Evolutionary conservation across 2,113 vertebrate genomes (phyloP).

Genomic region (Tetrax tetrax): DNA sequence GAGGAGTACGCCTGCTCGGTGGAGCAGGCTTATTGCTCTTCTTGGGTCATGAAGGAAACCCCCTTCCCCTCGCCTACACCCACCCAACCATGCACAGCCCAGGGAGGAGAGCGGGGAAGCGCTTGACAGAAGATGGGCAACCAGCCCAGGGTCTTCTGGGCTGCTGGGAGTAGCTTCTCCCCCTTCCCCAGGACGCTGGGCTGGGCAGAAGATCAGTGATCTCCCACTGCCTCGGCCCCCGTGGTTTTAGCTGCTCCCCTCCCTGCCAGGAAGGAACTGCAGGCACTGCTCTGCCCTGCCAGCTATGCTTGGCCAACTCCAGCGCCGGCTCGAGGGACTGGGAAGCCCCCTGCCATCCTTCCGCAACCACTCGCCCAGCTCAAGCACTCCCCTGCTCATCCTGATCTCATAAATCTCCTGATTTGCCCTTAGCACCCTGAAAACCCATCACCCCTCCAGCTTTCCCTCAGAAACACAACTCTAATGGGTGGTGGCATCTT

Average conservation of each 20-base stretch:
- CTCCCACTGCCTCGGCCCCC: background rate
- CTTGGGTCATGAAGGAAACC: background rate
- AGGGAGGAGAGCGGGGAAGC: background rate
- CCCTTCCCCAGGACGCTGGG: background rate
- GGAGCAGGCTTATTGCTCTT: background rate
- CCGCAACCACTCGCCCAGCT: rapidly evolving
- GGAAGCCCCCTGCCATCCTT: background rate
- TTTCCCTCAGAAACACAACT: no score
- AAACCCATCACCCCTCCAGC: background rate
- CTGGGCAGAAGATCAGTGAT: background rate
- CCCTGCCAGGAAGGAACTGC: background rate
- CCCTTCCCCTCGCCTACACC: background rate
- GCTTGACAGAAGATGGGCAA: background rate
- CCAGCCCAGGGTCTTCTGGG: background rate
- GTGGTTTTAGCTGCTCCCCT: background rate
- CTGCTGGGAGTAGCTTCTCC: background rate
- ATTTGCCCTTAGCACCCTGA: background rate
- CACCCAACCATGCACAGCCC: background rate
- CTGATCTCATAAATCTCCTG: background rate
- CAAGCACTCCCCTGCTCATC: background rate
- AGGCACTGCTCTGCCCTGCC: background rate
- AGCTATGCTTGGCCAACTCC: background rate
- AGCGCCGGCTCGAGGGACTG: background rate
- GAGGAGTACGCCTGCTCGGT: background rate
- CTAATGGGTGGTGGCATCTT: no score